phyloP scores from a whole-genome alignment of 2,113 vertebrate species.

The Paedocypris sp. region DNA sequence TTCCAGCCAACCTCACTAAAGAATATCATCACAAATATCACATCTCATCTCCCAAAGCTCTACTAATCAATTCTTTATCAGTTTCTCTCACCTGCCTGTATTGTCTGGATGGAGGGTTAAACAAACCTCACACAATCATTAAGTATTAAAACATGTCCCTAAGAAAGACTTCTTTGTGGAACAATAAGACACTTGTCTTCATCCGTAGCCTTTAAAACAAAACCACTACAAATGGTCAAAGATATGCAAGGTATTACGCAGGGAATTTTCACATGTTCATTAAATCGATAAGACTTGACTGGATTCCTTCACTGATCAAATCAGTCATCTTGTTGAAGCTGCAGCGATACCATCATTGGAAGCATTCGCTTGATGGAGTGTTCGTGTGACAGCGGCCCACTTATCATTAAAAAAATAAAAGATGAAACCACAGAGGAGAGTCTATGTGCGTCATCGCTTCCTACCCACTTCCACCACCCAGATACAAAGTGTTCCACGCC shows the following conservation, averaged over 20 bases:
- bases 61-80: not conserved
- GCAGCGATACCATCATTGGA: not conserved
- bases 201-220: too few relatives aligned
- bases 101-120: not conserved
- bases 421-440: not conserved
- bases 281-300: too few relatives aligned
- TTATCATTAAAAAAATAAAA: not conserved
- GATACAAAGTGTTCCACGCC: not conserved
- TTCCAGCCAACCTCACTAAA: not conserved
- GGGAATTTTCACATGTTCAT: too few relatives aligned
- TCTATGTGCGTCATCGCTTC: not conserved
- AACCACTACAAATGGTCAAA: too few relatives aligned
- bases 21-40: too few relatives aligned
- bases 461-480: not conserved
- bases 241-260: too few relatives aligned
- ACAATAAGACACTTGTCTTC: too few relatives aligned
- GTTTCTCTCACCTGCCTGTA: not conserved
- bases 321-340: not conserved
- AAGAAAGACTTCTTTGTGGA: too few relatives aligned
- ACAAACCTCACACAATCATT: too few relatives aligned
- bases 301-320: not conserved
- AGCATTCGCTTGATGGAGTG: not conserved
- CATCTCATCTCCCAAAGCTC: not conserved
- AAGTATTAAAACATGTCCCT: too few relatives aligned
- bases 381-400: not conserved